Percentiles rank a stretch among this genome's conserved stretches.
Conservation (phyloP, 2,797 vertebrate genomes). For the Paedocypris micromegethes region DNA sequence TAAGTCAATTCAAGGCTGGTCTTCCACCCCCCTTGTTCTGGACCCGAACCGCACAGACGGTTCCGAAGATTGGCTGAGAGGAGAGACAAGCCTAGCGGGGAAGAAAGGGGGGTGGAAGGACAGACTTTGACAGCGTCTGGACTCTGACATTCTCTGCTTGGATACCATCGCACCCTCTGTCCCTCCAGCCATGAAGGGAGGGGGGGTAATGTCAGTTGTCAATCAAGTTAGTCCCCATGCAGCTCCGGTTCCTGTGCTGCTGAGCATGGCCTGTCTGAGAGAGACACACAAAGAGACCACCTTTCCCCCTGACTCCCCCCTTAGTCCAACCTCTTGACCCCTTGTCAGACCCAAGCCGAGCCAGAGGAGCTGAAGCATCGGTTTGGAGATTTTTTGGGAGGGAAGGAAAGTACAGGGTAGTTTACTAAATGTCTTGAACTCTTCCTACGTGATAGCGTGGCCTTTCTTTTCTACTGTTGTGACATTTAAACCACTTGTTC, state of each 20-base stretch:
- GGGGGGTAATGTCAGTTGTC: slow-evolving; percentile 78
- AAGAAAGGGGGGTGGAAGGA: slow-evolving; percentile 24
- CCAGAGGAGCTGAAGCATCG: slow-evolving; percentile 36
- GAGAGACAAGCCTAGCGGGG: neutral
- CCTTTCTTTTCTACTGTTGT: slow-evolving; percentile 10
- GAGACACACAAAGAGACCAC: slow-evolving; percentile 47
- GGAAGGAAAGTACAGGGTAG: slow-evolving; percentile 43
- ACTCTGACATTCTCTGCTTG: slow-evolving; percentile 77
- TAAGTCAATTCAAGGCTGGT: slow-evolving; percentile 30
- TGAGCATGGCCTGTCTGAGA: slow-evolving; percentile 32
- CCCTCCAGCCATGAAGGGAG: slow-evolving; percentile 63
- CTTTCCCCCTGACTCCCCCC: slow-evolving; percentile 41
- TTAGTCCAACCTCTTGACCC: slow-evolving; percentile 37
- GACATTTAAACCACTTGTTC: slow-evolving; percentile 33
- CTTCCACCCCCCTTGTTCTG: neutral
- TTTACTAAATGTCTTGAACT: slow-evolving; percentile 16
- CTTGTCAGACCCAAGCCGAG: slow-evolving; percentile 35
- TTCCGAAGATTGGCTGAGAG: slow-evolving; percentile 1
- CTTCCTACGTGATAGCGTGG: slow-evolving; percentile 2
- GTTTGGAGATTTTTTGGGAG: slow-evolving; percentile 5
- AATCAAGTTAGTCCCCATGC: slow-evolving; percentile 58
- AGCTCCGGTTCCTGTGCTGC: slow-evolving; percentile 36
- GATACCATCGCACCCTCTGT: slow-evolving; percentile 71
- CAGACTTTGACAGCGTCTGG: slow-evolving; percentile 42
- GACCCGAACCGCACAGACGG: neutral